These are phyloP conservation scores for Puntigrus tetrazona DNA, from an alignment of 2,113 vertebrate species.

Conservation along the genomic window DNA sequence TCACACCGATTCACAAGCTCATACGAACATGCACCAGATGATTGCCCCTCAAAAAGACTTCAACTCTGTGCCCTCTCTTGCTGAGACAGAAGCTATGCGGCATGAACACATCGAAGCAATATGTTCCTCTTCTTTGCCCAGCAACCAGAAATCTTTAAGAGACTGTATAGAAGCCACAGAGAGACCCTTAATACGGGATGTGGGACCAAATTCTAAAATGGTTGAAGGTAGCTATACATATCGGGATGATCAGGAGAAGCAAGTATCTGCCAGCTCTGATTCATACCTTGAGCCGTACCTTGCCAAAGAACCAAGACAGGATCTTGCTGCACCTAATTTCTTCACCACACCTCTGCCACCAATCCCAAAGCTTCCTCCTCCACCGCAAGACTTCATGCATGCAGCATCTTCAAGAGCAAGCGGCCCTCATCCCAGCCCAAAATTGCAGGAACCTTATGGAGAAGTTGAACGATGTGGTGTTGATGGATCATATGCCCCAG, in stretches of 20 bases:
- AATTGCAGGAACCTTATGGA: slow-evolving; percentile 31
- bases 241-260: slow-evolving; percentile 58
- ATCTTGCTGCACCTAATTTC: slow-evolving; percentile 51
- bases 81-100: neutral
- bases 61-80: slow-evolving; percentile 19
- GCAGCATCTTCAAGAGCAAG: neutral
- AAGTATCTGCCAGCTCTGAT: slow-evolving; percentile 36
- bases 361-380: slow-evolving; percentile 69
- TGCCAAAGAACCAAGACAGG: slow-evolving; percentile 34
- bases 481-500: neutral
- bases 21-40: slow-evolving; percentile 11
- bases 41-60: slow-evolving; percentile 15
- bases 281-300: slow-evolving; percentile 6
- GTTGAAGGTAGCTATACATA: slow-evolving; percentile 62
- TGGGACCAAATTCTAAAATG: neutral
- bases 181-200: slow-evolving; percentile 50
- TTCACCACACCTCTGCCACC: slow-evolving; percentile 68
- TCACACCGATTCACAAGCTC: slow-evolving; percentile 18
- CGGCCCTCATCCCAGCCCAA: slow-evolving; percentile 25
- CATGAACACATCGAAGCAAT: slow-evolving; percentile 27
- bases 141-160: slow-evolving; percentile 6
- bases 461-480: neutral
- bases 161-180: slow-evolving; percentile 66
- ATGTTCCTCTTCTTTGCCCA: slow-evolving; percentile 7
- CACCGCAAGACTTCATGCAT: slow-evolving; percentile 58